Base-by-base conservation (phyloP, 2,888 invertebrate species). In the Calliopum simillimum region DNA sequence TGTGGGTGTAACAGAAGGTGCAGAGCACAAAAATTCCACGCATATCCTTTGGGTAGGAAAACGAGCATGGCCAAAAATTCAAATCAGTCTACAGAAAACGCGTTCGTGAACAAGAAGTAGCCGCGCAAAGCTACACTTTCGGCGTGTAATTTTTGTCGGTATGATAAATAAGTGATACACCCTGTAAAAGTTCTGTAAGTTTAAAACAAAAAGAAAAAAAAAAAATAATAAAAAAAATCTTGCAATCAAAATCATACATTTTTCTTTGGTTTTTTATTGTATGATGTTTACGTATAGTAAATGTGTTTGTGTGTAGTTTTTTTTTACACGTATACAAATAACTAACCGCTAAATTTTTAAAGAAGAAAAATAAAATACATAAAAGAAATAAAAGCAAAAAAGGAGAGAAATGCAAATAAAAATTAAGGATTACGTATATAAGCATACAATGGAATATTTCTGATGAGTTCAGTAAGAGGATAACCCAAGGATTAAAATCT, bases 111-210 rank as follows among this genome's bases (percentile, higher is more conserved):
- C 80, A 78, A 86, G 85, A 85, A 85, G 85, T 85, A 82, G 86
- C 86, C 86, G 86, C 82, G 82, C 81, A 80, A 80, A 84, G 86
- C 84, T 83, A 82, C 85, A 85, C 84, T 85, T 84, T 84, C 82
- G 83, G 85, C 85, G 86, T 86, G 86, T 85, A 84, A 82, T 84
- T 83, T 83, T 85, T 86, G 84, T 86, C 86, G 86, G 85, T 84
- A 86, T 86, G 86, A 85, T 85, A 84, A 85, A 85, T 84, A 86
- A 86, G 86, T 86, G 84, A 85, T 82, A 86, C 84, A 85, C 84
- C 86, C 84, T 84, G 86, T 84, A 82, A 83, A 85, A 85, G 86
- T 86, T 86, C 85, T 85, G 86, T 86, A 86, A 86, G 86, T 86
- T 84, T 76, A 75, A 76, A 76, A 66, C 73, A 16, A 63, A 62